Evolutionary conservation across 2,797 vertebrate genomes (phyloP), one percentile per base, ranked within the genome.

Genomic region (Clarias pachynema): DNA sequence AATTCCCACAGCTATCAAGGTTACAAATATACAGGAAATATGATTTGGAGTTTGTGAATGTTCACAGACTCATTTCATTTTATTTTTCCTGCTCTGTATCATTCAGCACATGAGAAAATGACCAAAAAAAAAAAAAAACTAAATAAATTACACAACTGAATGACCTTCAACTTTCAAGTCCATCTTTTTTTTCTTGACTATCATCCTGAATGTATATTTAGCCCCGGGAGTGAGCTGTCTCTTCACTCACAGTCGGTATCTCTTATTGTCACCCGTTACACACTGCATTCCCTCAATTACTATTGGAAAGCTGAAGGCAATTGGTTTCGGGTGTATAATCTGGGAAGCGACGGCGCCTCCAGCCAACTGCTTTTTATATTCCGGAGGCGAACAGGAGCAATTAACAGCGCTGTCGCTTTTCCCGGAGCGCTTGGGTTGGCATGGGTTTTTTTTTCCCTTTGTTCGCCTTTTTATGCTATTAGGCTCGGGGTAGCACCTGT

Each of bases 401-500:
- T 96, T 96, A 96, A 91, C 94, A 92, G 93, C 94, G 93, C 90
- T 86, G 91, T 91, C 91, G 91, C 93, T 92, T 95, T 93, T 94
- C 90, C 69, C 57, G 34, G 29, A 26, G 63, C 44, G 14, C 81
- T 83, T 74, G 92, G 91, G 92, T 94, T 93, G 93, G 93, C 94
- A 92, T 91, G 93, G 92, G 95, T 95, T 95, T 62, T 40, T 63
- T 74, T 2, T 24, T 18, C 18, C 93, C 95, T 95, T 93, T 65
- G 60, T 80, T 65, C 34, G n/a, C 24, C 0, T 65, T 49, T 80
- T 80, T 95, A 95, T 96, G 94, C 94, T 94, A 96, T 97, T 96
- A 96, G 95, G 93, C 93, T 96, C 92, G 92, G 94, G 95, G 96
- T 95, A 94, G 96, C 96, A 95, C 95, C 95, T 95, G 92, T 95